Conservation (phyloP, 2,888 invertebrate genomes). For the Macrophya alboannulata region DNA sequence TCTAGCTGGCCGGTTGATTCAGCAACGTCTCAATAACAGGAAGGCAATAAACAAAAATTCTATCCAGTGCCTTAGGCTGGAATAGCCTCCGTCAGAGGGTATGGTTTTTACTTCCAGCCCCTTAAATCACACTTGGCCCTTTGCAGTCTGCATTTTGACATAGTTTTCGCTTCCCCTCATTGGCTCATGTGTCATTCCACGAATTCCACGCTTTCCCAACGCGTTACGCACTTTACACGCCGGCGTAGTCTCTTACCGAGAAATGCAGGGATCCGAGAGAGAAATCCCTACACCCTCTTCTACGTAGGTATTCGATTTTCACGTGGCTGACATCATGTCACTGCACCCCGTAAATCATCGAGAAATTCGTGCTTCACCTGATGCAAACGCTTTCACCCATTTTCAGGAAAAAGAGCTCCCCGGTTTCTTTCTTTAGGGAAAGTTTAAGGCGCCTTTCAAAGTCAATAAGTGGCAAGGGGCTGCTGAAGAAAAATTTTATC, state of each 20-base stretch:
- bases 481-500: not conserved
- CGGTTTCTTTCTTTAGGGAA: not conserved
- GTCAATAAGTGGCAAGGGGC: not conserved
- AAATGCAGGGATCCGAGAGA: not conserved
- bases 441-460: not conserved
- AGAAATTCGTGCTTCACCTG: not conserved
- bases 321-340: constrained; percentile 19
- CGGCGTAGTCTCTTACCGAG: not conserved
- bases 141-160: constrained; percentile 44
- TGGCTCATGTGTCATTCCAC: constrained; percentile 22
- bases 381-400: constrained; percentile 8
- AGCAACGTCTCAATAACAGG: constrained; percentile 15
- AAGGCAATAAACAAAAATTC: constrained; percentile 9
- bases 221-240: constrained; percentile 24
- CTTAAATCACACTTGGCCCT: constrained; percentile 15
- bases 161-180: constrained; percentile 32
- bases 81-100: not conserved
- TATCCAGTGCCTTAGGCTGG: not conserved
- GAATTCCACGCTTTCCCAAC: constrained; percentile 33
- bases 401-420: not conserved
- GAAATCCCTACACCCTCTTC: constrained; percentile 20
- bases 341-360: constrained; percentile 7
- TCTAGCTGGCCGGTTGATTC: constrained; percentile 23
- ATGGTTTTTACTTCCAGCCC: constrained; percentile 12
- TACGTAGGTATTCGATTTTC: not conserved